Evolutionary conservation across 2,888 invertebrate genomes (phyloP), one percentile per base, ranked within the genome.

Genomic region (Bimastos eiseni): DNA sequence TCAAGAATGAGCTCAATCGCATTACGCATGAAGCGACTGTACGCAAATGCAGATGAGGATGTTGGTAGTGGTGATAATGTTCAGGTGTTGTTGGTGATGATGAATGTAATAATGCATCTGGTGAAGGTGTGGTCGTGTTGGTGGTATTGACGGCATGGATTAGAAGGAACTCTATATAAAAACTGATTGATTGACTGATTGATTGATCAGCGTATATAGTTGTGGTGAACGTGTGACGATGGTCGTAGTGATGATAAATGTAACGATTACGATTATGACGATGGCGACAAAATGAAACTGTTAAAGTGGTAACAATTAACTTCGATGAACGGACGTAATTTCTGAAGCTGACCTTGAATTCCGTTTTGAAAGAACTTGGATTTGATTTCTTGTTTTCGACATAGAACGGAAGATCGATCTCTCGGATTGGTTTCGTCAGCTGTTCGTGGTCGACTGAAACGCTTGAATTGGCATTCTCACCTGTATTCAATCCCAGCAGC

Each of bases 341-440:
- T 70, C 70, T 8, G 8, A 86, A 34, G 15, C 86, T 86, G 86
- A 86, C 86, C 86, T 86, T 86, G 86, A 86, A 86, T 86, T 86
- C 86, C 19, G 37, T 36, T 86, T 86, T 86, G 34, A 86, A 86
- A 37, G 11, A 1, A 34, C 86, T 37, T 36, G 37, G 86, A 37
- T 86, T 15, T 34, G 86, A 36, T 86, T 86, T 86, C 86, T 36
- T 86, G 33, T 86, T 86, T 86, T 86, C 86, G 6, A 86, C 86
- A 36, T 86, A 86, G 21, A 33, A 8, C 37, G 86, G 34, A 21
- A 86, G 33, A 37, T 86, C 86, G 86, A 5, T 86, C 36, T 86
- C 86, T 86, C 86, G 34, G 34, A 86, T 24, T 37, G 34, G 86
- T 37, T 86, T 86, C 24, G 86, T 86, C 34, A 86, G n/a, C 24